Conservation (phyloP, 2,888 invertebrate species). For the Lepidocyrtinus sp. region DNA sequence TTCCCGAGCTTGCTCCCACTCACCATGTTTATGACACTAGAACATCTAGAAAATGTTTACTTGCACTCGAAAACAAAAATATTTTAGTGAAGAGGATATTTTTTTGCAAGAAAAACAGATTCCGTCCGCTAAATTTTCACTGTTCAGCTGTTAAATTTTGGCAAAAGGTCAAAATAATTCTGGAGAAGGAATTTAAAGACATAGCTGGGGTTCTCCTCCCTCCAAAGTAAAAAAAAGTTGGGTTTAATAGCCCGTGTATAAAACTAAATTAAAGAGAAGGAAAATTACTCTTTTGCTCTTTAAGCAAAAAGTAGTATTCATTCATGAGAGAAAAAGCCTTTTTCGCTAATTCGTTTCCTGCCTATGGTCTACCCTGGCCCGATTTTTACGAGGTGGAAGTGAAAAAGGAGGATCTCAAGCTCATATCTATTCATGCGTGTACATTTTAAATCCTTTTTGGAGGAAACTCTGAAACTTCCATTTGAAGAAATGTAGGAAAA, state of each 20-base stretch:
- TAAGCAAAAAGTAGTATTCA: not conserved
- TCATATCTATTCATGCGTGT: not conserved
- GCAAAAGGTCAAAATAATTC: conserved; percentile 67
- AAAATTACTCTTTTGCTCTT: conserved; percentile 19
- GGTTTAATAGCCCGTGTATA: conserved; percentile 57
- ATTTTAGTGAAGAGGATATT: conserved; percentile 1
- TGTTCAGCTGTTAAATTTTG: conserved; percentile 67
- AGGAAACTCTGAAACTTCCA: not conserved
- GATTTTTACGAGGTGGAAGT: conserved; percentile 18
- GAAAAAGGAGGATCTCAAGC: not conserved
- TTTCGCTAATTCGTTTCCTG: conserved; percentile 18
- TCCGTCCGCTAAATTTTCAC: conserved; percentile 55
- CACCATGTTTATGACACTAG: conserved; percentile 18
- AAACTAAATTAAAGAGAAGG: conserved; percentile 49
- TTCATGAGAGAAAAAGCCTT: conserved; percentile 16
- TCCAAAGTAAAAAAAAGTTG: conserved; percentile 27
- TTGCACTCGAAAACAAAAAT: not conserved
- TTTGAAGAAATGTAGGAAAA: not conserved
- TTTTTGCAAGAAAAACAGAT: conserved; percentile 23
- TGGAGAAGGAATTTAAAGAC: conserved; percentile 26
- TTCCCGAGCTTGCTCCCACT: not conserved
- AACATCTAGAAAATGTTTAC: conserved; percentile 8
- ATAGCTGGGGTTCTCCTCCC: too few species aligned
- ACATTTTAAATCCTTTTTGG: conserved; percentile 11
- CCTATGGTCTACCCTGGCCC: too few species aligned